Evolutionary conservation across 2,113 vertebrate species (phyloP), one percentile per base, ranked within the genome.

Genomic region (Zapornia atra): DNA sequence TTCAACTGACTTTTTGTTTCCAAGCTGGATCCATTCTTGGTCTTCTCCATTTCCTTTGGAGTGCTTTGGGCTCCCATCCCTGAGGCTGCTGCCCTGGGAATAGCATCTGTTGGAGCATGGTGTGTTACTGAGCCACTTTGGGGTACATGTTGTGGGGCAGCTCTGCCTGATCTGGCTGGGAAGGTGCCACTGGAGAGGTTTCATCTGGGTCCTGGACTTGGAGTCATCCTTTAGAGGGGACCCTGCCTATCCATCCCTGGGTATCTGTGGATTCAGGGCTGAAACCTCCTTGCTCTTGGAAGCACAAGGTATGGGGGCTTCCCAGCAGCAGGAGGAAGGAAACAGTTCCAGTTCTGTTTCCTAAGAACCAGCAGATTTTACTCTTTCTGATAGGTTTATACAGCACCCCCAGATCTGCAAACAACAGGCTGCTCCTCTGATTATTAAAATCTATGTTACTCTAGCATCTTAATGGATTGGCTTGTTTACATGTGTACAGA

Each of bases 21-120:
- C 25, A 14, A 16, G 18, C 11, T 57, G 66, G 31, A 19, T 65
- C 2, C 71, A 44, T 14, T 19, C 34, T 28, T 16, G 44, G 5
- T 77, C 31, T 12, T 76, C 44, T n/a, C 51, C 0, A 0, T 83
- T 59, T 83, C 38, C 26, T 60, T 54, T 25, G 44, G 21, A 42
- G 25, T 14, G 17, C 24, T 20, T 48, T 1, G 0, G 29, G 29
- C 71, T 38, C 11, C 0, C 4, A 12, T 60, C 1, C 1, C 5
- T 34, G 22, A 25, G 36, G 33, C 33, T 65, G 20, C 57, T 54
- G 79, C 51, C 29, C 11, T 12, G n/a, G 54, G 34, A 38, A 50
- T 17, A 54, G 28, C 36, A 56, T 1, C 0, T 31, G 28, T n/a
- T 26, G 28, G 73, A 79, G 38, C 12, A 2, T 0, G 4, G 1